These are phyloP conservation scores for Sceloporus undulatus DNA, from an alignment of 2,113 vertebrate species.

Conservation along the genomic window DNA sequence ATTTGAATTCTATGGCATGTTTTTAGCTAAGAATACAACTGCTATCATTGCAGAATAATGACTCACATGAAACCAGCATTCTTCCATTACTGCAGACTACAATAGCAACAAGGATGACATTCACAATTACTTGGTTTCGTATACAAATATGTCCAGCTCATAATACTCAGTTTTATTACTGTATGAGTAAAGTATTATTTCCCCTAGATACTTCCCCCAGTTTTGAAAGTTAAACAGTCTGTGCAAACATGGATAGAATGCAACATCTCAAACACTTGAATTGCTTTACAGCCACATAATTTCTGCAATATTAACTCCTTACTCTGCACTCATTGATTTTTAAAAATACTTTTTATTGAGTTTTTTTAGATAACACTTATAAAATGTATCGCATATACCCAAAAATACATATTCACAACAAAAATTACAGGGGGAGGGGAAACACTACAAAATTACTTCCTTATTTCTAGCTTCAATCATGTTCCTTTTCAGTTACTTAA, in stretches of 20 bases:
- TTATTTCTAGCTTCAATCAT: no score
- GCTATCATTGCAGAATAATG: constrained; percentile 21
- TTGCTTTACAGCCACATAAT: background rate
- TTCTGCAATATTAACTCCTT: background rate
- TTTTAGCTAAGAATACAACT: background rate
- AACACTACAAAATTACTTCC: no score
- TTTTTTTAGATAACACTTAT: no score
- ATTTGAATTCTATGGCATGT: background rate
- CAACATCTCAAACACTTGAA: background rate
- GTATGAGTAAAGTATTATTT: background rate
- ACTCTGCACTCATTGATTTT: no score
- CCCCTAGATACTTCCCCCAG: background rate
- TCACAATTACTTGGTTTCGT: background rate
- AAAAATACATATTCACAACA: no score
- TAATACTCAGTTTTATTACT: background rate
- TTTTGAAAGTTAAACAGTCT: background rate
- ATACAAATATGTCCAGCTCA: background rate
- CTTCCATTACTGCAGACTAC: background rate
- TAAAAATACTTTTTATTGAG: no score
- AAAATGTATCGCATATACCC: no score
- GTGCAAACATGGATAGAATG: background rate
- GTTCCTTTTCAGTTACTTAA: no score
- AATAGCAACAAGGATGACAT: background rate
- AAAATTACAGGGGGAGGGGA: no score
- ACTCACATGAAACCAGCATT: constrained; percentile 32